These are phyloP conservation scores for Abramis brama DNA, from an alignment of 2,113 vertebrate species.

Conservation along the genomic window DNA sequence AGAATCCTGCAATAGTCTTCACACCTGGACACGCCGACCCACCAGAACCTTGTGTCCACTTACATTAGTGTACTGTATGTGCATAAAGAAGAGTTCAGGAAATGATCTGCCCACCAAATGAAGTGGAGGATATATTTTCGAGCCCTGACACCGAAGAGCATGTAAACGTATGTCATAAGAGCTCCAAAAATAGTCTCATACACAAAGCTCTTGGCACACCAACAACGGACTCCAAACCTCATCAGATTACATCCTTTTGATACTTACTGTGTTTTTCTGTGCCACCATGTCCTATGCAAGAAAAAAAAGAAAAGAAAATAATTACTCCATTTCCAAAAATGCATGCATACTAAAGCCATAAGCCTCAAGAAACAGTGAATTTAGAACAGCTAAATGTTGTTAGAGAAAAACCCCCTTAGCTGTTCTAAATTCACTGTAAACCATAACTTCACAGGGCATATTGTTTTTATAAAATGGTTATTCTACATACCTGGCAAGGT, in stretches of 20 bases:
- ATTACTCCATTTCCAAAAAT: neutral
- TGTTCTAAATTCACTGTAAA: too few species aligned
- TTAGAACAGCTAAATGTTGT: too few species aligned
- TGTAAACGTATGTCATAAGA: constrained; percentile 13
- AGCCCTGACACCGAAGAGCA: neutral
- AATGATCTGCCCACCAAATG: neutral
- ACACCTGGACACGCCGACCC: neutral
- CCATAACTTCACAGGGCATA: too few species aligned
- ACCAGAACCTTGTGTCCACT: neutral
- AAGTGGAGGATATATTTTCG: constrained; percentile 7
- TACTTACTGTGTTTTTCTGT: constrained; percentile 96
- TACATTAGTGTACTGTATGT: neutral
- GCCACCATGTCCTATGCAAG: constrained; percentile 87
- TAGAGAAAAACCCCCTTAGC: too few species aligned
- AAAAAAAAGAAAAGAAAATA: constrained; percentile 49
- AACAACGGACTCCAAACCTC: neutral
- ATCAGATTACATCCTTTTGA: constrained; percentile 46
- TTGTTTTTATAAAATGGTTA: too few species aligned
- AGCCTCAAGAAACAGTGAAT: too few species aligned
- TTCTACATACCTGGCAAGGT: too few species aligned
- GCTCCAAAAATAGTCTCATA: constrained; percentile 39
- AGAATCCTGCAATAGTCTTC: neutral
- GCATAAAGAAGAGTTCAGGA: neutral
- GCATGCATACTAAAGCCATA: neutral
- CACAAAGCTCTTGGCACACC: neutral